These are phyloP conservation scores for Acropora yongei DNA, from an alignment of 64 coral and sea anemone genomes.

Conservation along the genomic window DNA sequence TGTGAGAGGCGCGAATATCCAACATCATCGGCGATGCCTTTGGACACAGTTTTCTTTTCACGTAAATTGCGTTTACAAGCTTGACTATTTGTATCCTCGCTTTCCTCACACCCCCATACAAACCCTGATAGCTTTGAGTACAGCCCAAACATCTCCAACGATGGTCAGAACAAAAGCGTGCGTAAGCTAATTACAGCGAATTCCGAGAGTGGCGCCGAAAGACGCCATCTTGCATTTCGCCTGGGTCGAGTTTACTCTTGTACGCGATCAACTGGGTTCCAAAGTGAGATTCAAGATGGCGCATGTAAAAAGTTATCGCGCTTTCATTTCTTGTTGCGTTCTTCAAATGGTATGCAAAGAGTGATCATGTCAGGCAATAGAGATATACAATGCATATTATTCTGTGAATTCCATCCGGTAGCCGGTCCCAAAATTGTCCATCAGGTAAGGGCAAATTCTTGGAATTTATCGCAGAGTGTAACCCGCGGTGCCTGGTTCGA, in stretches of 20 bases:
- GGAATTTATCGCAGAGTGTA: neutral
- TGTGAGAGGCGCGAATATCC: neutral
- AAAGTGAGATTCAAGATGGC: constrained; percentile 24
- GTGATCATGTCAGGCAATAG: constrained; percentile 14
- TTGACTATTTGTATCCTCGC: neutral
- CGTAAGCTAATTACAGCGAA: too few relatives aligned
- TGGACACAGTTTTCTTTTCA: neutral
- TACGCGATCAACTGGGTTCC: constrained; percentile 2
- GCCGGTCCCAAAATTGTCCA: constrained; percentile 96
- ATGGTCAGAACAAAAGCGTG: neutral
- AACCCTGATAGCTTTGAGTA: constrained; percentile 78
- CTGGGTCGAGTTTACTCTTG: neutral
- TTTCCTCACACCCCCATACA: constrained; percentile 54
- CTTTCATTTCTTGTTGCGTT: too few relatives aligned
- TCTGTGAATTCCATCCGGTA: constrained; percentile 95
- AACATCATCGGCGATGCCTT: neutral
- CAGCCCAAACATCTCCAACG: constrained; percentile 64
- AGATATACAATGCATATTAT: constrained; percentile 81
- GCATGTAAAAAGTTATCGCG: too few relatives aligned
- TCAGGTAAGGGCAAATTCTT: constrained; percentile 56
- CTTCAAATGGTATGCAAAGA: neutral
- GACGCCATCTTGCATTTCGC: constrained; percentile 34
- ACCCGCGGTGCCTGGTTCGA: neutral
- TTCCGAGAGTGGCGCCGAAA: neutral
- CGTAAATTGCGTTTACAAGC: neutral